Evolutionary conservation across 2,888 invertebrate species (phyloP), one percentile per base, ranked within the genome.

Genomic region (Allygus modestus): DNA sequence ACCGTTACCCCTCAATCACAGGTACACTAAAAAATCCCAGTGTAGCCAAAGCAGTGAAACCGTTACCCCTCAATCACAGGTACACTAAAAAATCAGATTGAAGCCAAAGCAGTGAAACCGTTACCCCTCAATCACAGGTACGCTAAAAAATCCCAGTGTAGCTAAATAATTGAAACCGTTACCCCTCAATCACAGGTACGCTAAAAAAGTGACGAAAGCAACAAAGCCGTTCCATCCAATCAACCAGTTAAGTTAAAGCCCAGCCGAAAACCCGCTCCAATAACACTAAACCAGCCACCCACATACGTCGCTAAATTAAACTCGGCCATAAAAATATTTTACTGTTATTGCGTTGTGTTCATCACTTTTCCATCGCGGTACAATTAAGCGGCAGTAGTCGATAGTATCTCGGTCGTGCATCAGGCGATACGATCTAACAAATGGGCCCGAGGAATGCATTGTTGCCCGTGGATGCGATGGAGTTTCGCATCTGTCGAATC

Each of bases 271-370:
- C 28, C 17, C 0, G 65, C 15, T 23, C 65, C 65, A 28, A 65
- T 65, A 65, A 65, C 31, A 65, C 65, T 65, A 65, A 65, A 65
- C 28, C 65, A 28, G 11, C 65, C 65, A 65, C 65, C 58, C 26
- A 58, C 58, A n/a, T n/a, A 51, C 2, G 1, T 0, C 26, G 28
- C 31, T 65, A 28, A 28, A 65, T 65, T 65, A 31, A 23, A 28
- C 65, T 12, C 28, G 2, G 2, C 65, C 31, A 65, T 46, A 77
- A 77, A 37, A 46, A 46, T 41, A 77, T 77, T 17, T 77, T 23
- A 77, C 75, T 20, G 75, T 77, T 77, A 77, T 77, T 77, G 75
- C 75, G 11, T 7, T 2, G 75, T 28, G 75, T 20, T 77, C 51
- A 46, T 77, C 73, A 73, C 73, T 37, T 71, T n/a, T 71, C 33